Conservation (phyloP, 2,888 invertebrate species). For the Mythimna loreyi region DNA sequence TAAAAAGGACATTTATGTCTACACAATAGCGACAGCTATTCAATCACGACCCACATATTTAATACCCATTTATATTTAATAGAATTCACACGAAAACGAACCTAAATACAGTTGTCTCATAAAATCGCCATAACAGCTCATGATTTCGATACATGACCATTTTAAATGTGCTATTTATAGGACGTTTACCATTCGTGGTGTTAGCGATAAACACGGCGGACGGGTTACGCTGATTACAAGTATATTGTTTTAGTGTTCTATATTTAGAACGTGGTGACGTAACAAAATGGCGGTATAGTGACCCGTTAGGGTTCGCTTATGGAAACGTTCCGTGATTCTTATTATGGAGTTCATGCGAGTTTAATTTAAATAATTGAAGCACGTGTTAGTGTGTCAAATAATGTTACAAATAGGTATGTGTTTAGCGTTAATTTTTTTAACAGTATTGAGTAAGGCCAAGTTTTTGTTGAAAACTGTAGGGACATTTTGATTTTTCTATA, state of each 20-base stretch:
- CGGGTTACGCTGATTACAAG: slow-evolving; percentile 53
- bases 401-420: slow-evolving; percentile 6
- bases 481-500: neutral
- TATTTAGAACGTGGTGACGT: slow-evolving; percentile 54
- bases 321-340: slow-evolving; percentile 30
- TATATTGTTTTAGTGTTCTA: slow-evolving; percentile 56
- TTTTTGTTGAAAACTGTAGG: neutral
- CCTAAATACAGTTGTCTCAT: slow-evolving; percentile 21
- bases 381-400: slow-evolving; percentile 9
- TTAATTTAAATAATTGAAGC: slow-evolving; percentile 9
- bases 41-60: neutral
- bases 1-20: neutral
- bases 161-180: slow-evolving; percentile 56
- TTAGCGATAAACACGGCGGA: slow-evolving; percentile 47
- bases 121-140: slow-evolving; percentile 23
- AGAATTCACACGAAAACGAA: slow-evolving; percentile 6
- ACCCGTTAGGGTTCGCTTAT: slow-evolving; percentile 19
- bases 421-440: neutral
- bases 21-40: neutral
- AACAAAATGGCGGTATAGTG: slow-evolving; percentile 45
- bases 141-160: slow-evolving; percentile 42
- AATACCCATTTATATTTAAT: slow-evolving; percentile 3
- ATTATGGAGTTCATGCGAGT: slow-evolving; percentile 11
- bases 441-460: neutral
- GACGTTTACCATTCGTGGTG: slow-evolving; percentile 33